A percentile compares a stretch with the other conserved stretches of the same genome.
phyloP scores from a whole-genome alignment of 2,888 invertebrate genomes.

The Troides helena region DNA sequence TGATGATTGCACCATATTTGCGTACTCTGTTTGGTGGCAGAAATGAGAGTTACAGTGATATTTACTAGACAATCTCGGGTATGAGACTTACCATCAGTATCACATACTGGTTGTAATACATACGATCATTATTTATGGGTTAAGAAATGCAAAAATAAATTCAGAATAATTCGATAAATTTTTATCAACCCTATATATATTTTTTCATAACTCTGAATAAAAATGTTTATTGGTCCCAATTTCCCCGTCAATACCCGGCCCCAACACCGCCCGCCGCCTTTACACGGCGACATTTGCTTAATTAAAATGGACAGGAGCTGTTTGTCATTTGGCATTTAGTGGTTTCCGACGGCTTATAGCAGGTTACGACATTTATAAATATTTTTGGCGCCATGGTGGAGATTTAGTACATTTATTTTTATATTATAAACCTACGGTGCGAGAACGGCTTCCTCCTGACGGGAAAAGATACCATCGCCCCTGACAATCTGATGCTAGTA shows the following conservation, averaged over 20 bases:
- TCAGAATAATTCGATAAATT: background rate
- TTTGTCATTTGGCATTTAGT: slow-evolving; percentile 39
- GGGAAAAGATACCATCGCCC: too few relatives aligned
- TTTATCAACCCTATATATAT: slow-evolving; percentile 37
- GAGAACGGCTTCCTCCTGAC: too few relatives aligned
- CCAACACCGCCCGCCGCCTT: slow-evolving; percentile 41
- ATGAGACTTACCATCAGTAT: too few relatives aligned
- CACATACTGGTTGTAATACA: too few relatives aligned
- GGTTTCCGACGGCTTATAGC: slow-evolving; percentile 47
- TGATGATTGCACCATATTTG: too few relatives aligned
- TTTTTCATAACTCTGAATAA: slow-evolving; percentile 53
- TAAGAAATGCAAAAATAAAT: background rate
- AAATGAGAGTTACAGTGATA: too few relatives aligned
- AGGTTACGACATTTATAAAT: slow-evolving; percentile 25
- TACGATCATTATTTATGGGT: too few relatives aligned
- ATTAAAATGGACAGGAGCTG: slow-evolving; percentile 66
- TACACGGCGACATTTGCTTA: slow-evolving; percentile 50
- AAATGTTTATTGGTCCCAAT: slow-evolving; percentile 57
- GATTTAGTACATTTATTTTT: background rate
- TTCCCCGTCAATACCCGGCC: slow-evolving; percentile 42
- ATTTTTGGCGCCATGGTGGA: slow-evolving; percentile 25
- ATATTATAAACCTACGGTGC: background rate
- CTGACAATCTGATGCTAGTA: too few relatives aligned
- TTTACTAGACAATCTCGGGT: too few relatives aligned
- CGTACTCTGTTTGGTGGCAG: too few relatives aligned